These are phyloP conservation scores for Cynaeus angustus DNA, from an alignment of 2,888 invertebrate species.

Conservation along the genomic window DNA sequence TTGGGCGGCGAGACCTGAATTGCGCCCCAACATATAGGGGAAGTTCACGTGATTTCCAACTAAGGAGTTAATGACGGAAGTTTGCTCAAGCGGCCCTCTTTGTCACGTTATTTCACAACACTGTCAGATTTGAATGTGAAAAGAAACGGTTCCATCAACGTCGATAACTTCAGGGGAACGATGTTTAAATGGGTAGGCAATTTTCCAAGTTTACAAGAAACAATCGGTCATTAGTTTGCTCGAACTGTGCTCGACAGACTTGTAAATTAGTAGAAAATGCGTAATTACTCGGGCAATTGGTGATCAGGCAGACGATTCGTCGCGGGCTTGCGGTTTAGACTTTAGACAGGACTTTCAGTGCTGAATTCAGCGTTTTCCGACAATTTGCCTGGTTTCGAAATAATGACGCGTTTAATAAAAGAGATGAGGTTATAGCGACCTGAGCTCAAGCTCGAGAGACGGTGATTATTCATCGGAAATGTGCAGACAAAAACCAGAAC, in stretches of 20 bases:
- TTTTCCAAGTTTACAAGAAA: conserved; percentile 56
- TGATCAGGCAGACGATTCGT: conserved; percentile 56
- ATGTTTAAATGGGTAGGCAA: conserved; percentile 35
- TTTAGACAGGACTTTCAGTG: conserved; percentile 31
- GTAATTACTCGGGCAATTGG: conserved; percentile 59
- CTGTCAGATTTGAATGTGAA: conserved; percentile 43
- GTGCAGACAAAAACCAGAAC: conserved; percentile 16
- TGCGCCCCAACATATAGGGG: conserved; percentile 29
- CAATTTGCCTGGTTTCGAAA: conserved; percentile 37
- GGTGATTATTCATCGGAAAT: conserved; percentile 35
- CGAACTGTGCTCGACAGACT: conserved; percentile 54
- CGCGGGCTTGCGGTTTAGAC: conserved; percentile 51
- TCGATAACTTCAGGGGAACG: conserved; percentile 10
- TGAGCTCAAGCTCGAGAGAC: conserved; percentile 15
- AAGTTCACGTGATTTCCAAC: conserved; percentile 46
- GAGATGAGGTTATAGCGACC: conserved; percentile 31
- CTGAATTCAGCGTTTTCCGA: conserved; percentile 40
- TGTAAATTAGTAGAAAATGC: conserved; percentile 60
- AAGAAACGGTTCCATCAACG: conserved; percentile 29
- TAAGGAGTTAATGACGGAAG: conserved; percentile 50
- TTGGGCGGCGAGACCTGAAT: conserved; percentile 39
- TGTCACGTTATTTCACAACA: conserved; percentile 42
- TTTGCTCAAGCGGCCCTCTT: conserved; percentile 42
- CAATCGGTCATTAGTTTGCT: conserved; percentile 56
- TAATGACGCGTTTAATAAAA: conserved; percentile 45